These are phyloP conservation scores for Microtus richardsoni DNA, from an alignment of 2,113 vertebrate genomes.

Conservation along the genomic window DNA sequence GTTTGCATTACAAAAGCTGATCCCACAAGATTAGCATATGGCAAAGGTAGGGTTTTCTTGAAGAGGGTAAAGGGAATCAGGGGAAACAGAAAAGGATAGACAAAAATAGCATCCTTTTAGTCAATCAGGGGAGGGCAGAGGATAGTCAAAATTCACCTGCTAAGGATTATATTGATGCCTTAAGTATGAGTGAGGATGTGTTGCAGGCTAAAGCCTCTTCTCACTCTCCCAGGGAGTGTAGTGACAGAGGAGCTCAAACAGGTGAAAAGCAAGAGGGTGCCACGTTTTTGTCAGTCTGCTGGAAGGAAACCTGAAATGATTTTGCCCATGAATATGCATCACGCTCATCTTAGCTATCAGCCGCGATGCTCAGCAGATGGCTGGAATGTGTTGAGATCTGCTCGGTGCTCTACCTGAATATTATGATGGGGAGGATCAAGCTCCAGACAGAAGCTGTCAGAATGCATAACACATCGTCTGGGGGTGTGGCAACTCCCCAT, in stretches of 20 bases:
- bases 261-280: slow-evolving; percentile 67
- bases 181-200: not conserved
- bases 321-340: slow-evolving; percentile 73
- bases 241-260: slow-evolving; percentile 49
- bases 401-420: slow-evolving; percentile 60
- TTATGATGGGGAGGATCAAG: slow-evolving; percentile 56
- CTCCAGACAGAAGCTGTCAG: slow-evolving; percentile 58
- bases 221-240: not conserved
- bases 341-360: slow-evolving; percentile 31
- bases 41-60: slow-evolving; percentile 47
- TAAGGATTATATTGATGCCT: slow-evolving; percentile 37
- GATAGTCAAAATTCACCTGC: not conserved
- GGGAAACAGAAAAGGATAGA: not conserved
- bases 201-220: not conserved
- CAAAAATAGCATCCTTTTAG: slow-evolving; percentile 61
- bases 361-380: slow-evolving; percentile 53
- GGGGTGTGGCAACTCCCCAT: slow-evolving; percentile 48
- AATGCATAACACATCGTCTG: slow-evolving; percentile 27
- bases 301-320: slow-evolving; percentile 63
- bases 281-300: slow-evolving; percentile 53
- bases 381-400: slow-evolving; percentile 43
- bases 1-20: slow-evolving; percentile 70
- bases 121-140: not conserved
- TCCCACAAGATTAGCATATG: slow-evolving; percentile 37
- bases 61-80: not conserved